Conservation (phyloP, 1,140 invertebrate species). For the Saxidomus purpurata region DNA sequence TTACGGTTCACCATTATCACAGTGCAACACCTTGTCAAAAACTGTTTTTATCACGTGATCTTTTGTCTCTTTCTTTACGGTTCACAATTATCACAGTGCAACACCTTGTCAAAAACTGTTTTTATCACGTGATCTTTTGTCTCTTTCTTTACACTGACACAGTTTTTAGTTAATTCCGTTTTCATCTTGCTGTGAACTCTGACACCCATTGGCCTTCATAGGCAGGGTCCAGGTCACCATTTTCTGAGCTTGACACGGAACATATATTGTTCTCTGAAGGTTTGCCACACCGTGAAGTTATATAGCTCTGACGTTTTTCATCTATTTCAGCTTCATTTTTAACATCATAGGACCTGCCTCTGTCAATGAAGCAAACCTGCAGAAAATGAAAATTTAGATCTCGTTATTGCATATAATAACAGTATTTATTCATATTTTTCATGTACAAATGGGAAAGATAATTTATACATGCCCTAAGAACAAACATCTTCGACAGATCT, state of each 20-base stretch:
- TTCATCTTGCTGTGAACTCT: conserved; percentile 90
- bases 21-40: conserved; percentile 87
- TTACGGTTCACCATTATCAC: conserved; percentile 88
- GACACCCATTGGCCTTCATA: conserved; percentile 84
- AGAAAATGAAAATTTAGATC: conserved; percentile 38
- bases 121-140: conserved; percentile 90
- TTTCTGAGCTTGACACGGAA: background rate
- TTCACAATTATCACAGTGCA: conserved; percentile 85
- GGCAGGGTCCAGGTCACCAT: background rate
- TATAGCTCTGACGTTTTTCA: conserved; percentile 72
- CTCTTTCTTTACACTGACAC: conserved; percentile 92
- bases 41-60: conserved; percentile 90
- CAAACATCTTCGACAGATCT: too few relatives aligned
- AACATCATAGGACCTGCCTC: conserved; percentile 86
- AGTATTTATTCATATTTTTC: too few relatives aligned
- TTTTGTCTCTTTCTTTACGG: conserved; percentile 91
- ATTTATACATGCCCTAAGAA: too few relatives aligned
- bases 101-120: conserved; percentile 88
- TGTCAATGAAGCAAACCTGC: conserved; percentile 92
- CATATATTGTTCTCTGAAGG: background rate
- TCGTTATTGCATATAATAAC: too few relatives aligned
- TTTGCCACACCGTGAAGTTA: conserved; percentile 61
- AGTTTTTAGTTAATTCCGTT: conserved; percentile 93
- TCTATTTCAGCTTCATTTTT: conserved; percentile 75
- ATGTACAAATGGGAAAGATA: too few relatives aligned